Evolutionary conservation across 1,140 invertebrate species (phyloP).

Genomic region (Acromyrmex heyeri): DNA sequence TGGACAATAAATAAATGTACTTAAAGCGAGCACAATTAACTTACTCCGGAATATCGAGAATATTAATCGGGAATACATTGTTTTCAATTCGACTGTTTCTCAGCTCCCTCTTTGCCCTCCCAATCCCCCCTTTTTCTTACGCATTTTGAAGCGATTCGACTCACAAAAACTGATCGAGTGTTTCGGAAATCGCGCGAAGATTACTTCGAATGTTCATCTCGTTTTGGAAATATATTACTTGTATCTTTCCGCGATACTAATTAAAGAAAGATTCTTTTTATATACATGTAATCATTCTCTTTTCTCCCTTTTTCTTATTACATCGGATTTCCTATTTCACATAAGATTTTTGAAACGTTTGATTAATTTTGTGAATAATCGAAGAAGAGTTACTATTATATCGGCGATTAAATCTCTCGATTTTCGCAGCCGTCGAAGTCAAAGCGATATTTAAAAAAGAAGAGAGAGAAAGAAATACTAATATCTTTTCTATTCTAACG

Average conservation of each 20-base stretch:
- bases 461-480: conserved; percentile 5
- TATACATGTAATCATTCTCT: not conserved
- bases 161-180: not conserved
- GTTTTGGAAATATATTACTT: not conserved
- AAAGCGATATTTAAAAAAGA: conserved; percentile 44
- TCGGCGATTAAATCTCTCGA: conserved; percentile 23
- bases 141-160: not conserved
- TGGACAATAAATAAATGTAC: conserved; percentile 74
- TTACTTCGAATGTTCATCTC: not conserved
- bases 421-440: not conserved
- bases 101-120: not conserved
- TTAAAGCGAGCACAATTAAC: conserved; percentile 61
- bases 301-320: not conserved
- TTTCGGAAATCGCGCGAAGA: not conserved
- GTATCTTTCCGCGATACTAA: not conserved
- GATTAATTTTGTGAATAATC: conserved; percentile 41
- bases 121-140: not conserved
- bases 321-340: not conserved
- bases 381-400: conserved; percentile 21
- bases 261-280: not conserved
- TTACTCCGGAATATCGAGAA: conserved; percentile 43
- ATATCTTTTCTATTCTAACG: conserved; percentile 61
- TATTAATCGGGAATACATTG: not conserved
- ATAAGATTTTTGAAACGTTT: conserved; percentile 39
- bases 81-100: not conserved